Percentiles rank a stretch among this genome's conserved stretches.
These are phyloP conservation scores for Galeopterus variegatus DNA, from an alignment of 2,113 vertebrate species.

Conservation along the genomic window DNA sequence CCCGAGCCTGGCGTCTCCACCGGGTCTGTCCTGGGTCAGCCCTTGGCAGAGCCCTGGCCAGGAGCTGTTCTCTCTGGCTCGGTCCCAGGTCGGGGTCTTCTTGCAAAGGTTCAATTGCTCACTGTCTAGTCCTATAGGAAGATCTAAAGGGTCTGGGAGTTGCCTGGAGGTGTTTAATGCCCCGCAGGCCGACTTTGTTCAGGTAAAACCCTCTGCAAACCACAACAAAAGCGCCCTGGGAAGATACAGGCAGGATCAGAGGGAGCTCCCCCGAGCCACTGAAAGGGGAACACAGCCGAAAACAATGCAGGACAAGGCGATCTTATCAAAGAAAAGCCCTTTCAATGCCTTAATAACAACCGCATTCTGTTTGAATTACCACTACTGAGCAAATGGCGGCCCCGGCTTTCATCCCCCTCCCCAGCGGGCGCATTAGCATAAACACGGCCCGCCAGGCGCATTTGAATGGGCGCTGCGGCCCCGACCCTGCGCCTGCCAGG, in stretches of 20 bases:
- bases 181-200: constrained; percentile 89
- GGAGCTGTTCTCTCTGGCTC: neutral
- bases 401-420: constrained; percentile 89
- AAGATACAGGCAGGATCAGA: constrained; percentile 90
- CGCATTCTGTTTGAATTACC: constrained; percentile 91
- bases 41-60: neutral
- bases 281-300: constrained; percentile 89
- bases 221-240: constrained; percentile 91
- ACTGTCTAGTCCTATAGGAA: constrained; percentile 62
- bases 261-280: constrained; percentile 86
- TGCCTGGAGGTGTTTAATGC: constrained; percentile 88
- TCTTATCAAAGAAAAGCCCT: constrained; percentile 92
- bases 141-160: constrained; percentile 83
- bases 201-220: constrained; percentile 90
- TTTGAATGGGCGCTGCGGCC: constrained; percentile 87
- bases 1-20: neutral
- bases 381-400: constrained; percentile 92
- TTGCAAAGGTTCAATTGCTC: constrained; percentile 79
- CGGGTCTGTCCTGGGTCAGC: neutral
- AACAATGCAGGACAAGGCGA: constrained; percentile 92
- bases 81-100: constrained; percentile 62
- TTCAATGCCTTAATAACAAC: constrained; percentile 91
- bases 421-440: constrained; percentile 88
- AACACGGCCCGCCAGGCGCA: constrained; percentile 88
- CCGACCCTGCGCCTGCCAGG: constrained; percentile 19